Evolutionary conservation across 2,113 vertebrate species (phyloP).

Genomic region (Etheostoma spectabile): DNA sequence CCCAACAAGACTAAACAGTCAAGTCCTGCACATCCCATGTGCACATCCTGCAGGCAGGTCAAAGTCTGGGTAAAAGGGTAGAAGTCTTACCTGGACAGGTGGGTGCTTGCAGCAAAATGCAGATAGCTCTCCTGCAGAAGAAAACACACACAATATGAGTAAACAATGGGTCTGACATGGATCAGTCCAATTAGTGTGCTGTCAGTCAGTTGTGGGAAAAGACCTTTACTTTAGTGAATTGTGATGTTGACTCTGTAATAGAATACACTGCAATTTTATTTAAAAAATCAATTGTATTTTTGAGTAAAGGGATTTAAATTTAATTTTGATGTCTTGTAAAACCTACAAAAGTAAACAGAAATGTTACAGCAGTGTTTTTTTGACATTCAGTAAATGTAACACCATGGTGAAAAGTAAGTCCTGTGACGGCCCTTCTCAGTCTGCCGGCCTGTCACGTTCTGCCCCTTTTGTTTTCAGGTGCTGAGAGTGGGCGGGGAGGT

Average conservation of each 20-base stretch:
- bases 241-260: not conserved
- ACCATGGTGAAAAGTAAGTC: too few species aligned
- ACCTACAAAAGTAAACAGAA: not conserved
- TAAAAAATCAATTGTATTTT: not conserved
- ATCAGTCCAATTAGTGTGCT: not conserved
- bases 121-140: slow-evolving; percentile 40
- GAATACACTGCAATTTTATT: not conserved
- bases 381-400: too few species aligned
- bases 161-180: not conserved
- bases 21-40: slow-evolving; percentile 7
- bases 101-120: slow-evolving; percentile 19
- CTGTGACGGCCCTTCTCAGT: too few species aligned
- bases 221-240: not conserved
- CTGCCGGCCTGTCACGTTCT: too few species aligned
- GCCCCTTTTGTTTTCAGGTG: too few species aligned
- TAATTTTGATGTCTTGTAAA: not conserved
- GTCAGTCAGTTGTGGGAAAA: not conserved
- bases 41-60: slow-evolving; percentile 10
- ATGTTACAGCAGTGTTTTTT: too few species aligned
- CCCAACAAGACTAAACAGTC: not conserved
- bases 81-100: slow-evolving; percentile 61
- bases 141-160: not conserved
- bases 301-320: not conserved
- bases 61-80: slow-evolving; percentile 26
- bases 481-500: too few species aligned